Percentiles rank a stretch among this genome's conserved stretches.
These are phyloP conservation scores for Cathartes aura DNA, from an alignment of 2,113 vertebrate species.

Conservation along the genomic window DNA sequence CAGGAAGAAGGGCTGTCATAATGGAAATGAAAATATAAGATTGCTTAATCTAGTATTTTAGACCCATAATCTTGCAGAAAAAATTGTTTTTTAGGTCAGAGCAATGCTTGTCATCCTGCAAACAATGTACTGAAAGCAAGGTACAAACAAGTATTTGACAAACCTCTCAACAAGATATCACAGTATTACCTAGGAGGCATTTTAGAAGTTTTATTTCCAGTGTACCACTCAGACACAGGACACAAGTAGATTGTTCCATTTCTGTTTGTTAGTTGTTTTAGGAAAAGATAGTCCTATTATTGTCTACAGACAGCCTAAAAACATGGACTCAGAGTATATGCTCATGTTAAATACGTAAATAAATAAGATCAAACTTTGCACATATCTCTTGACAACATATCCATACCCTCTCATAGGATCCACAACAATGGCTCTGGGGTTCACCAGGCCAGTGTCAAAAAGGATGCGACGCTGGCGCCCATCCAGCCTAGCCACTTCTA, in stretches of 20 bases:
- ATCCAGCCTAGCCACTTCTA: conserved; percentile 90
- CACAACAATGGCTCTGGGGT: conserved; percentile 87
- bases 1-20: background rate
- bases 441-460: conserved; percentile 85
- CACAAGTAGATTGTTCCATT: background rate
- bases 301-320: background rate
- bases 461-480: conserved; percentile 88
- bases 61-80: background rate
- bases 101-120: background rate
- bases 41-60: background rate
- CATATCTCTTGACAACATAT: background rate
- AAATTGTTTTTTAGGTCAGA: background rate
- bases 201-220: background rate
- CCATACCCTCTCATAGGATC: conserved; percentile 86
- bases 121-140: background rate
- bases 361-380: background rate
- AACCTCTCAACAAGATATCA: background rate
- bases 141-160: background rate
- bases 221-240: background rate
- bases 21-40: background rate
- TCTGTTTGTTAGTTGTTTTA: background rate
- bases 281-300: background rate
- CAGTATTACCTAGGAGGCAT: background rate
- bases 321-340: background rate
- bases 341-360: background rate